These are phyloP conservation scores for Piscicola geometra DNA, from an alignment of 2,888 invertebrate species.

Conservation along the genomic window DNA sequence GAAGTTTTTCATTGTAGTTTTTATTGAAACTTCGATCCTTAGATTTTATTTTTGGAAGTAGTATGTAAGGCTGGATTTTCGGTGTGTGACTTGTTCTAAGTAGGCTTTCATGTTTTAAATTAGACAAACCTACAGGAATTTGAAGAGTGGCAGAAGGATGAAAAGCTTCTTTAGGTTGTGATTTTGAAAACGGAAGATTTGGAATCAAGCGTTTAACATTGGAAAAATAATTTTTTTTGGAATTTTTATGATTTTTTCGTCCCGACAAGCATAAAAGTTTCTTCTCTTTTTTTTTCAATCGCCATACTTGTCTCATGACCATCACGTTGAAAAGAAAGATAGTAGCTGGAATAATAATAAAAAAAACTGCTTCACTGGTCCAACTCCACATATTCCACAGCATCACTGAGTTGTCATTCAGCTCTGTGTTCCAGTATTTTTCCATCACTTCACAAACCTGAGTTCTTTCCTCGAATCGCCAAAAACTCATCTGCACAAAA, in stretches of 20 bases:
- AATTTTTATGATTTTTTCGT: background rate
- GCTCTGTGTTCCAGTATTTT: background rate
- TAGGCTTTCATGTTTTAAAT: too few relatives aligned
- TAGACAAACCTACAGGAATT: too few relatives aligned
- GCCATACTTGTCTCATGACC: background rate
- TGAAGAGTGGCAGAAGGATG: too few relatives aligned
- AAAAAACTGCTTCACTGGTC: background rate
- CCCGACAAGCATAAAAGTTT: background rate
- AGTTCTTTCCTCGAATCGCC: background rate
- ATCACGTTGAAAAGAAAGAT: background rate
- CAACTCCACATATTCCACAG: background rate
- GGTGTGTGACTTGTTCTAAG: too few relatives aligned
- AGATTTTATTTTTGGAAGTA: too few relatives aligned
- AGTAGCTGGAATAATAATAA: background rate
- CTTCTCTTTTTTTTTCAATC: background rate
- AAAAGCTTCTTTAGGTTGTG: too few relatives aligned
- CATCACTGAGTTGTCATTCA: background rate
- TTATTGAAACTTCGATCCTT: too few relatives aligned
- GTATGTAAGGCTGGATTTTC: too few relatives aligned
- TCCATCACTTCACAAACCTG: background rate
- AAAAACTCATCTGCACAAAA: background rate
- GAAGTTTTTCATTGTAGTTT: too few relatives aligned
- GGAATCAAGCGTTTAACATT: too few relatives aligned
- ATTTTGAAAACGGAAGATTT: too few relatives aligned
- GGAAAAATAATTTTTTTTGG: background rate